Percentiles rank a stretch among this genome's conserved stretches.
Conservation (phyloP, 2,888 invertebrate species). For the Trissolcus japonicus region DNA sequence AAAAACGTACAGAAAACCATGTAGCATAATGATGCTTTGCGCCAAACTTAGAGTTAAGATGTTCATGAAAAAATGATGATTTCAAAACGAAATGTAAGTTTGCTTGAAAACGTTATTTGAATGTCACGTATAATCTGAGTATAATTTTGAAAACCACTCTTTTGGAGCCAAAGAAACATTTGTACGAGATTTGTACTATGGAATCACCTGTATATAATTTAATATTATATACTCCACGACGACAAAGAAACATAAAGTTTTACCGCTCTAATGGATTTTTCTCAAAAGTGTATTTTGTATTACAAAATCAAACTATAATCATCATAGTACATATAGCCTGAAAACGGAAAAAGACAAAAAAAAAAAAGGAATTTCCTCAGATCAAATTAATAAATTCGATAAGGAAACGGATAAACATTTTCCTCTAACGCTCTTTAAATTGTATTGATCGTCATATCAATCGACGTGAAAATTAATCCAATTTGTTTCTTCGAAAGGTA, state of each 20-base stretch:
- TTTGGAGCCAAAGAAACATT: constrained; percentile 50
- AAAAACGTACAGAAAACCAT: neutral
- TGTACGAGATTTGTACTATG: constrained; percentile 55
- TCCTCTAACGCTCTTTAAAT: constrained; percentile 14
- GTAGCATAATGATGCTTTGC: constrained; percentile 12
- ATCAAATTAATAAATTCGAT: neutral
- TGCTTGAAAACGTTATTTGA: constrained; percentile 28
- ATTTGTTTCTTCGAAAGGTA: constrained; percentile 19
- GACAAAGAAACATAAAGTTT: constrained; percentile 57
- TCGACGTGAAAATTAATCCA: constrained; percentile 22
- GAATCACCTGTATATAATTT: constrained; percentile 56
- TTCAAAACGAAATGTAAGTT: constrained; percentile 37
- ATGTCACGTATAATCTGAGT: constrained; percentile 12
- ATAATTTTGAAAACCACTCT: constrained; percentile 38
- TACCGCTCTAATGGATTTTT: constrained; percentile 48
- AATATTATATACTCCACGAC: constrained; percentile 50
- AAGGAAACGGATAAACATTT: constrained; percentile 5
- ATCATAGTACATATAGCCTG: constrained; percentile 33
- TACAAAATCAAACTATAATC: constrained; percentile 44
- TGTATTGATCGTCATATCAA: constrained; percentile 48
- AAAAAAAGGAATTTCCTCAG: constrained; percentile 4
- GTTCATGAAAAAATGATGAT: neutral
- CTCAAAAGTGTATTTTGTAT: constrained; percentile 58
- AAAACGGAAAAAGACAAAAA: constrained; percentile 5
- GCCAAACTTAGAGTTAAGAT: constrained; percentile 6